These are phyloP conservation scores for Kryptopterus vitreolus DNA, from an alignment of 2,797 vertebrate genomes.

Conservation along the genomic window DNA sequence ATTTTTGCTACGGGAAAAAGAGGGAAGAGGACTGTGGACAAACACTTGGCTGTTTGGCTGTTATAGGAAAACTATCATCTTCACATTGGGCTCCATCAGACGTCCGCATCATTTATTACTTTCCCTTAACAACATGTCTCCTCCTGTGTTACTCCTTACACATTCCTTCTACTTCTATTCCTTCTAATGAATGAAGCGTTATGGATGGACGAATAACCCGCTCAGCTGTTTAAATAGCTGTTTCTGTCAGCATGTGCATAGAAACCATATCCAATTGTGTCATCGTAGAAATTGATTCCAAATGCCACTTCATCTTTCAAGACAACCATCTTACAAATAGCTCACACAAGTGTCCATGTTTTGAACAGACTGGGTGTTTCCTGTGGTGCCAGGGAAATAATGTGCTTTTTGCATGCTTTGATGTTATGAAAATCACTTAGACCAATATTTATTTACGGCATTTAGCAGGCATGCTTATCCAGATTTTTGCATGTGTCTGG, in stretches of 20 bases:
- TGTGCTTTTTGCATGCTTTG: background rate
- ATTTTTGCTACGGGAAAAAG: background rate
- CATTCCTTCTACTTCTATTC: constrained; percentile 12
- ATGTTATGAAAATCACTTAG: background rate
- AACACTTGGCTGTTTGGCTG: background rate
- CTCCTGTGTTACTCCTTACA: constrained; percentile 5
- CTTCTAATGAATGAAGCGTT: constrained; percentile 6
- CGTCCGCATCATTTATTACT: background rate
- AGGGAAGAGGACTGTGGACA: background rate
- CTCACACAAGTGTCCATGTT: constrained; percentile 1
- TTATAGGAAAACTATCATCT: background rate
- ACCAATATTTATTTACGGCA: constrained; percentile 8
- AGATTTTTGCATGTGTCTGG: background rate
- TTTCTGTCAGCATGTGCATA: constrained; percentile 11
- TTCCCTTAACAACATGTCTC: background rate
- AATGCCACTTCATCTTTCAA: constrained; percentile 18
- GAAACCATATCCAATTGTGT: constrained; percentile 23
- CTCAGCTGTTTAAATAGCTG: no score
- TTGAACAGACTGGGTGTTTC: background rate
- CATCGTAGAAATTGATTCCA: constrained; percentile 5
- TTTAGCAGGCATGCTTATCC: no score
- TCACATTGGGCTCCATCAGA: background rate
- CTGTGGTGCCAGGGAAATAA: background rate
- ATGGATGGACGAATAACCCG: constrained; percentile 16
- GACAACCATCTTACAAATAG: background rate